These are phyloP conservation scores for Philantomba maxwellii DNA, from an alignment of 2,113 vertebrate genomes.

Conservation along the genomic window DNA sequence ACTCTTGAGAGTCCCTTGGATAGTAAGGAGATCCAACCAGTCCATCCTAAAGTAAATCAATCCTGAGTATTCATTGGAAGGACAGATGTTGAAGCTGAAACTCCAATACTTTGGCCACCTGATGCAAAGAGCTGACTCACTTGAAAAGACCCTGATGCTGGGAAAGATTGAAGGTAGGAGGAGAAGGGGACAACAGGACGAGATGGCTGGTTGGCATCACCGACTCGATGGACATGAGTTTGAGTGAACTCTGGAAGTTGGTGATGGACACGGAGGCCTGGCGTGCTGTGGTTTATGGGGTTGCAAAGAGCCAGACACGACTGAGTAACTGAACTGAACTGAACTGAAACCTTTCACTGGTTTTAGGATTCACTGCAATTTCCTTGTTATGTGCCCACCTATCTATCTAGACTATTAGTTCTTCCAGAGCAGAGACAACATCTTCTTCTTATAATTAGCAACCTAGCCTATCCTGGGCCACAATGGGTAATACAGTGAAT, in stretches of 20 bases:
- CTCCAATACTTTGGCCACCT: neutral
- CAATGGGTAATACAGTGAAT: neutral
- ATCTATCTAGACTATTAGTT: neutral
- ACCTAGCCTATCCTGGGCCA: no score
- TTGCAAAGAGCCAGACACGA: accelerated
- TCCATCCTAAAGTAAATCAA: neutral
- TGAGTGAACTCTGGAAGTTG: accelerated
- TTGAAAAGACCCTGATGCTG: neutral
- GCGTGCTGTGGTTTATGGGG: neutral
- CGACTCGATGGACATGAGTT: neutral
- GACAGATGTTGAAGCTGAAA: neutral
- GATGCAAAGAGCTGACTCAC: neutral
- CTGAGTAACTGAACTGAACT: neutral
- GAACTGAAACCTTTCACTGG: neutral
- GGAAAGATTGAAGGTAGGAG: neutral
- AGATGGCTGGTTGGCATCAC: neutral
- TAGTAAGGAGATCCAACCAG: neutral
- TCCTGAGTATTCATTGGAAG: neutral
- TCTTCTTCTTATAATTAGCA: neutral
- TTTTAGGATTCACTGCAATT: neutral
- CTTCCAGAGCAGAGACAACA: neutral
- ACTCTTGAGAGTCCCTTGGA: neutral
- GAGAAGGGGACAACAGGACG: neutral
- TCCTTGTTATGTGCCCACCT: neutral
- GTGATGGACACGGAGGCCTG: neutral